Percentiles rank a stretch among this genome's conserved stretches.
These are phyloP conservation scores for Lutraria lutraria DNA, from an alignment of 2,888 invertebrate genomes.

Conservation along the genomic window DNA sequence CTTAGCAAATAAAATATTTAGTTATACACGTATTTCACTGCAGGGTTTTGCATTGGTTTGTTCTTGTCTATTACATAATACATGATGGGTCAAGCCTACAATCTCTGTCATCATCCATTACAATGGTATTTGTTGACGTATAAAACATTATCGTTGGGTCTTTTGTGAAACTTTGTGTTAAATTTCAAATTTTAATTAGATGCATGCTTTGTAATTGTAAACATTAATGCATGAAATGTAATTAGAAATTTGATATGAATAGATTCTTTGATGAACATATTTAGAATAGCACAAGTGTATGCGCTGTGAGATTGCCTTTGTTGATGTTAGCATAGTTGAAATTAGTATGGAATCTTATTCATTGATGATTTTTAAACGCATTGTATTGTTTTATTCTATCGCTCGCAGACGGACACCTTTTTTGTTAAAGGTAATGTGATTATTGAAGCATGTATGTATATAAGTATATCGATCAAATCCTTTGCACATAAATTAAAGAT, in stretches of 20 bases:
- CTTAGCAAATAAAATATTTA: too few relatives aligned
- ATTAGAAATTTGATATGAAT: neutral
- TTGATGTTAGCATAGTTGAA: neutral
- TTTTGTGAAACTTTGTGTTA: neutral
- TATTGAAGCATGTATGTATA: neutral
- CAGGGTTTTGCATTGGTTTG: too few relatives aligned
- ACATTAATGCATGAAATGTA: neutral
- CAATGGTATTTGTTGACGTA: too few relatives aligned
- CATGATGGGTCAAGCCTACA: too few relatives aligned
- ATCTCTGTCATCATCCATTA: too few relatives aligned
- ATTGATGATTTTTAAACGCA: neutral
- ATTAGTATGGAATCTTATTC: neutral
- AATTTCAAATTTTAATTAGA: neutral
- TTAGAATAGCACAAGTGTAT: neutral
- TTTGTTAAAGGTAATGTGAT: neutral
- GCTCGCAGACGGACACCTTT: neutral
- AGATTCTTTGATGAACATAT: neutral
- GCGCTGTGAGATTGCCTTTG: neutral
- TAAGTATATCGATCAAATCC: neutral
- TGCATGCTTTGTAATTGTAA: neutral
- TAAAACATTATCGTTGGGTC: neutral
- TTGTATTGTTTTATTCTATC: neutral
- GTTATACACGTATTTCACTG: too few relatives aligned
- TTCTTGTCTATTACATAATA: too few relatives aligned
- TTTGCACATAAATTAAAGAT: neutral